Base-by-base conservation (phyloP, 2,797 vertebrate genomes). In the Loris lydekkerianus region DNA sequence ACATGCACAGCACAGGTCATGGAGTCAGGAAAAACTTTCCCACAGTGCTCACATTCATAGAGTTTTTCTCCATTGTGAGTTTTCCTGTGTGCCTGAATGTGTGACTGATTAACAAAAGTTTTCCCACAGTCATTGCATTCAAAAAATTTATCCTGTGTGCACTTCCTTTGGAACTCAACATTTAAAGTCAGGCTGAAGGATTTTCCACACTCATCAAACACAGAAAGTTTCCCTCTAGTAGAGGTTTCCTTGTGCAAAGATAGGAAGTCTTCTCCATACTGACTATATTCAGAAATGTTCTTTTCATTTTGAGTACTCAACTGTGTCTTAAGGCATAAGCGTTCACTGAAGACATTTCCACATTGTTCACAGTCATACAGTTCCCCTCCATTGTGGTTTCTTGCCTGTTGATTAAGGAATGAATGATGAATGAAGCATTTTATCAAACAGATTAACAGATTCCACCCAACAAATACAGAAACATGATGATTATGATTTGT, bases 11-110 rank as follows among this genome's bases (percentile, higher is more conserved):
- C 31, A 46, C 46, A 10, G 56, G 31, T 8, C 60, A 25, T n/a
- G 25, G 93, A 83, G 86, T 82, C 37, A 84, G 77, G n/a, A 58
- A 91, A 95, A 15, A 56, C 43, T 77, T 95, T 90, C 43, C 91
- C 86, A 83, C 90, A 95, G 15, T 95, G 90, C 82, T 95, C 93
- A 70, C 93, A 96, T 8, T 93, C 69, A 53, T 96, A 96, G 6
- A 96, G 96, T 86, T 96, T 97, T 76, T 98, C 96, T 2, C 97
- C 94, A 1, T 89, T 97, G 65, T 97, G 97, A 37, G 91, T 96
- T 58, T 90, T 93, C 92, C 94, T 97, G 56, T 97, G 96, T 5
- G 17, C 40, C 56, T 83, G 17, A 43, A 63, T 34, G 23, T 70
- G 34, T 37, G 56, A 63, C 53, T 83, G 76, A 76, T 31, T 61